Evolutionary conservation across 2,888 invertebrate species (phyloP), one percentile per base, ranked within the genome.

Genomic region (Aspidiotus destructor): DNA sequence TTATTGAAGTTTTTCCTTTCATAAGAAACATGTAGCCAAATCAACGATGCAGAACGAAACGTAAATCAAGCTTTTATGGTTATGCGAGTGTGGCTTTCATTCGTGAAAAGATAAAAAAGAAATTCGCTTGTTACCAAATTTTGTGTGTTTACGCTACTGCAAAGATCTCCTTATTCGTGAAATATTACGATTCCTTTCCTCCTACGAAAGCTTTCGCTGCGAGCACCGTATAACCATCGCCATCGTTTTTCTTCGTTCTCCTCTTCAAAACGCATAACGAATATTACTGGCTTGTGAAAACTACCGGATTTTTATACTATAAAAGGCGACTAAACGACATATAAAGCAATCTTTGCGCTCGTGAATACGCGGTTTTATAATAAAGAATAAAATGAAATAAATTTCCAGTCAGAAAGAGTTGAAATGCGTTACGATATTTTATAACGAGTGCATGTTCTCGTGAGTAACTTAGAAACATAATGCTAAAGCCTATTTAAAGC

Each of bases 31-130:
- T 63, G 65, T 65, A 57, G 58, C 28, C 17, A 40, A 65, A 58
- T 48, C 65, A 57, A 48, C 65, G 57, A 65, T 60, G 65, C 65
- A 65, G 65, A 65, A 65, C 57, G 65, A 58, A 65, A 65, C 65
- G 65, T 65, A 57, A 65, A 65, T 65, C 65, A 65, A 65, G 44
- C 65, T 65, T 65, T 65, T 65, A 65, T 65, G 65, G 44, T 57
- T 65, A 58, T 57, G 65, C 58, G 44, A 65, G 57, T 65, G 58
- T 65, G 41, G 65, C 60, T 65, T 65, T 65, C 58, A 58, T 65
- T 65, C 58, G 28, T 28, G 28, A 17, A 58, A 58, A 58, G 58
- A 58, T 58, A 42, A 65, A 63, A 65, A 65, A 65, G 65, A 65
- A 65, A 65, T 65, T 65, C 58, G 65, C 65, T 65, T 65, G 65